Base-by-base conservation (phyloP, 2,113 vertebrate species). In the Callorhinus ursinus region DNA sequence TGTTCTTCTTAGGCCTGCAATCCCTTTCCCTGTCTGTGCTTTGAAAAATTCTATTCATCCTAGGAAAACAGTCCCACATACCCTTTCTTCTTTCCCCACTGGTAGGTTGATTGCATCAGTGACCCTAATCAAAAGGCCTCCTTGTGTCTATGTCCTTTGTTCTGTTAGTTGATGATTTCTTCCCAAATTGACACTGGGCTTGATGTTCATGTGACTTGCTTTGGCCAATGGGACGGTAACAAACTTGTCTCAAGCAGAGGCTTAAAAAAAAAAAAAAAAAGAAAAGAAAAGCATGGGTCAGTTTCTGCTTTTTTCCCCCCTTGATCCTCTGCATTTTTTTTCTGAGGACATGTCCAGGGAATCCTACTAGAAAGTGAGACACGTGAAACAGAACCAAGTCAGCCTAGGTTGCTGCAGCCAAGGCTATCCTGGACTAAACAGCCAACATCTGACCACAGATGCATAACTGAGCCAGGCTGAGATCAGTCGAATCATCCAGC, bases 171-270 rank as follows among this genome's bases (percentile, higher is more conserved):
- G 76, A 59, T 76, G 76, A 14, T 63, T 71, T 46, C 61, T 93
- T 85, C 28, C 15, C 10, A 90, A 42, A 63, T 4, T 55, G 49
- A 88, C 57, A n/a, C 21, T 76, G 51, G 36, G 5, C 33, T 90
- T 85, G 12, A 65, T 65, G 57, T 63, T 88, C 49, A 76, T 86
- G 39, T 61, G 87, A 61, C 87, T 81, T 96, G 76, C 55, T 90
- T 83, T 72, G 74, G 42, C 13, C 42, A 82, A 31, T 28, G 24
- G 13, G 49, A 85, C 12, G 72, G 46, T 39, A 36, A 57, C 8
- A 80, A 85, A 55, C 42, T 94, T 51, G 74, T 87, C 19, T 59
- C 6, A 88, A 95, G 24, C 28, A 80, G 31, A 53, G 42, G 5
- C 4, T 74, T 76, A 24, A 63, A 91, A 83, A 69, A 79, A 65